Base-by-base conservation (phyloP, 2,797 vertebrate species). In the Cirrhinus mrigala region DNA sequence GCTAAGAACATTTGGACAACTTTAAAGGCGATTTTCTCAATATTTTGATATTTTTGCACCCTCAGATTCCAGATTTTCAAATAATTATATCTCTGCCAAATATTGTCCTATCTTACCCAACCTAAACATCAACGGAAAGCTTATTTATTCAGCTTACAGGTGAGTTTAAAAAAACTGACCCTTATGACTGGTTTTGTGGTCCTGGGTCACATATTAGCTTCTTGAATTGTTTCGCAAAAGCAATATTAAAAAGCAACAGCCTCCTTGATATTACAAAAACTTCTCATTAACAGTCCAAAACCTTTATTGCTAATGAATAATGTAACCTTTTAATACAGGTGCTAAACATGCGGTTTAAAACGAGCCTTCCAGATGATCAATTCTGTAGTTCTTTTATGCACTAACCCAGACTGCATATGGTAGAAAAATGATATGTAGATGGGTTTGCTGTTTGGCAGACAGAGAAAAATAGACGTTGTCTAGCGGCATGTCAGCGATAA, bases 401-500 rank as follows among this genome's bases (percentile, higher is more conserved):
- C 75, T 73, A n/a, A 79, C 50, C 68, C 20, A 37, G 68, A 22
- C 76, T 27, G 15, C 77, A 73, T 80, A 64, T 80, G 77, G 77
- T 71, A 40, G 22, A 56, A 79, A 44, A 27, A 33, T 52, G 1
- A 52, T 76, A 84, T 77, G 78, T 54, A 81, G 79, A 81, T 75
- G 62, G 46, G 50, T 62, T 46, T 79, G 48, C 24, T 44, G 58
- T 70, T 84, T 85, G 37, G 73, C 81, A 16, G 14, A 70, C 68
- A 88, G 88, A 91, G 74, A 62, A 50, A 73, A 80, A 78, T 37
- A 68, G 33, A 56, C 54, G 73, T 66, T 69, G 70, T 78, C 44
- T 87, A 78, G 64, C n/a, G 24, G 89, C 85, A 82, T 86, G 91
- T 91, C 88, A 85, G 79, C 85, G 79, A 79, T 78, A 85, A 76